Evolutionary conservation across 1,140 invertebrate species (phyloP), one percentile per base, ranked within the genome.

Genomic region (Drosophila nannoptera): DNA sequence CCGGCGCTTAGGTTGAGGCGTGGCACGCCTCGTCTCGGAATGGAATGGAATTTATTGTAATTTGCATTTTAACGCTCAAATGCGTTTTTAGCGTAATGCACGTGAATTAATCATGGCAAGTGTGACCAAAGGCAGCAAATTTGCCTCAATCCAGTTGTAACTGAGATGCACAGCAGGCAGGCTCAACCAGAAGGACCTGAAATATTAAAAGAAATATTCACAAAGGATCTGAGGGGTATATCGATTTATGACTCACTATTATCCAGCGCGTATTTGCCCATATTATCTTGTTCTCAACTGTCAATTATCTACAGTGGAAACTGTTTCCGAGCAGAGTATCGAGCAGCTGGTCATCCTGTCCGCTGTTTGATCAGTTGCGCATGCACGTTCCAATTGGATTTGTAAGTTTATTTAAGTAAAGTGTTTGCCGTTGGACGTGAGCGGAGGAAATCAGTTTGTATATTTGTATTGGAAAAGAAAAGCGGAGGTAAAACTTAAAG

Each of bases 11-110:
- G 53, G 42, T 38, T 38, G 36, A 5, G 46, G 31, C 32, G 33
- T 35, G 35, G 7, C 40, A 14, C 14, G 32, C 54, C 42, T 38
- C 40, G 40, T 11, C 40, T 12, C 5, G n/a, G n/a, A 59, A 56
- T 45, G 62, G 68, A 71, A 69, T 68, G 74, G 70, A 52, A 86
- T 86, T 82, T 80, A 83, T 84, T 81, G 70, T 81, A 78, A 86
- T 86, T 86, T 86, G 77, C 77, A 86, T 86, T 81, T 86, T 86
- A 86, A 86, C 81, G 81, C 81, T 81, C 58, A 73, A 84, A 81
- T 86, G 81, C 54, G 62, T 86, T 86, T 86, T 83, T 86, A 72
- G 71, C 65, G 63, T 55, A 43, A 50, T 75, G 60, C 50, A 80
- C 59, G 59, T 73, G 42, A 70, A 78, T 73, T 76, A 82, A 77